Conservation (phyloP, 2,797 vertebrate genomes). For the Oceanodroma leucorhoa region DNA sequence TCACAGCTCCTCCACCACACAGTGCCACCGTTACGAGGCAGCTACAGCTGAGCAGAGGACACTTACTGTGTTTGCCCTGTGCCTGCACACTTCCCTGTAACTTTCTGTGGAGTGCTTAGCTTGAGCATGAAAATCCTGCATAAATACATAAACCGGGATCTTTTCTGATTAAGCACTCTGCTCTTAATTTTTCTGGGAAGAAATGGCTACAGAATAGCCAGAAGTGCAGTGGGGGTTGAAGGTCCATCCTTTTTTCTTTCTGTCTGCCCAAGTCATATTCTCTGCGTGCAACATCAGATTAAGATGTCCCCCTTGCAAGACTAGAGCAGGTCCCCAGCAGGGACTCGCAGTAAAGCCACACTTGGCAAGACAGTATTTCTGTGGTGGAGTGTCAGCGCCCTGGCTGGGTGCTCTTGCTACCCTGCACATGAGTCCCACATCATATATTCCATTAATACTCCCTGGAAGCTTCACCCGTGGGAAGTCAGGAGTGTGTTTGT, state of each 20-base stretch:
- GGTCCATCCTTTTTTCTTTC: background rate
- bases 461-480: background rate
- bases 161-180: background rate
- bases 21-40: fast-evolving
- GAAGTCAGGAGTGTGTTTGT: background rate
- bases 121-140: background rate
- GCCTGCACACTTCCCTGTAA: background rate
- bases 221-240: background rate
- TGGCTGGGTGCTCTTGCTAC: background rate
- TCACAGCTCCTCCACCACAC: background rate
- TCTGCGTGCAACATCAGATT: fast-evolving
- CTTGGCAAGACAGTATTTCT: background rate
- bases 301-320: background rate
- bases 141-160: background rate
- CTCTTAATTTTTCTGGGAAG: background rate
- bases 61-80: background rate
- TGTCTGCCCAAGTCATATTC: background rate
- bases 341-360: background rate
- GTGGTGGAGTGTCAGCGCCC: background rate
- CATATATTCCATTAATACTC: background rate
- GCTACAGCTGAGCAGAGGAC: background rate
- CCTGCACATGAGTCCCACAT: background rate
- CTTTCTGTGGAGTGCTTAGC: background rate
- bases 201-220: background rate
- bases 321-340: background rate